Conservation (phyloP, 2,113 vertebrate genomes). For the Hyperopisus bebe region DNA sequence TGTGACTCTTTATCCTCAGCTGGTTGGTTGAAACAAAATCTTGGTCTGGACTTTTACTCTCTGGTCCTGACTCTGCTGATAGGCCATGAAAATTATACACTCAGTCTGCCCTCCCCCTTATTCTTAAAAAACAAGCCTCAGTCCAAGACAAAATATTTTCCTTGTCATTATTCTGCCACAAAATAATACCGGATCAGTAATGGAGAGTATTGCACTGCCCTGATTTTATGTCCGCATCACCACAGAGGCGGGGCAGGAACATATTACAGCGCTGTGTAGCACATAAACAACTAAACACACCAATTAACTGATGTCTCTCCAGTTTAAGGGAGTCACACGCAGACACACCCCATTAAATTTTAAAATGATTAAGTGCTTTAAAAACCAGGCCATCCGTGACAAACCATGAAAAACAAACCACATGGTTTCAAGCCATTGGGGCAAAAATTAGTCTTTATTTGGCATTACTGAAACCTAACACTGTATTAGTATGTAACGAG, state of each 20-base stretch:
- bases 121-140: neutral
- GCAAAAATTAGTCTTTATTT: neutral
- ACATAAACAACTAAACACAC: constrained; percentile 1
- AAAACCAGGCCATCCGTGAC: neutral
- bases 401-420: neutral
- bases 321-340: neutral
- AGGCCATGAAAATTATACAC: neutral
- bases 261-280: neutral
- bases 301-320: neutral
- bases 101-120: neutral
- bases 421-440: neutral
- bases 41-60: too few relatives aligned
- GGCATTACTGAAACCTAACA: neutral
- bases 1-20: too few relatives aligned
- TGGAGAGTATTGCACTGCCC: neutral
- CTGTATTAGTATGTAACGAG: neutral
- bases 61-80: neutral
- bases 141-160: neutral
- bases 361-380: neutral
- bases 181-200: neutral
- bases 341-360: neutral
- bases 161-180: neutral
- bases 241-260: neutral
- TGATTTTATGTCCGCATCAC: neutral
- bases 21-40: too few relatives aligned